phyloP scores from a whole-genome alignment of 2,113 vertebrate genomes.

The Gobius niger region DNA sequence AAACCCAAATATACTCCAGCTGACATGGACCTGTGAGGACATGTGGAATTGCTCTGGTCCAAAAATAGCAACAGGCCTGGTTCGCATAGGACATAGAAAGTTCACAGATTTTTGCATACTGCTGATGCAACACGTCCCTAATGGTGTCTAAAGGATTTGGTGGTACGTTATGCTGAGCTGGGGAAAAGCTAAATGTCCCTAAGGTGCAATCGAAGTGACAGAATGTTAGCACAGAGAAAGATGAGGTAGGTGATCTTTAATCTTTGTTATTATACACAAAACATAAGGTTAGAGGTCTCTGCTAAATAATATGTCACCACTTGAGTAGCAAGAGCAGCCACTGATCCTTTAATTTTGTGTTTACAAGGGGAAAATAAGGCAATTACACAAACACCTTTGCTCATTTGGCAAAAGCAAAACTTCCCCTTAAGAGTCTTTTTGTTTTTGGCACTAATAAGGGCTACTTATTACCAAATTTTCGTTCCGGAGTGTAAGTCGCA shows the following conservation, averaged over 20 bases:
- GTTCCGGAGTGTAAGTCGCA: too few species aligned
- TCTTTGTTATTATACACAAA: too few species aligned
- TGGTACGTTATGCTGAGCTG: conserved; percentile 60
- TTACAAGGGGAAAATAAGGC: too few species aligned
- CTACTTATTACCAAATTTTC: too few species aligned
- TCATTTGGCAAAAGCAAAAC: neutral
- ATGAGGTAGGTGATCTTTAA: conserved; percentile 20
- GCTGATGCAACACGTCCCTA: conserved; percentile 47
- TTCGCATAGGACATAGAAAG: conserved; percentile 26
- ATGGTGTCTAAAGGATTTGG: conserved; percentile 52
- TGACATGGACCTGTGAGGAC: conserved; percentile 26
- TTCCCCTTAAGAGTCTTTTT: neutral
- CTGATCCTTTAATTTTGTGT: too few species aligned
- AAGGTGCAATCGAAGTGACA: conserved; percentile 55
- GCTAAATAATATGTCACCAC: too few species aligned
- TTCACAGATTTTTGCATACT: conserved; percentile 50
- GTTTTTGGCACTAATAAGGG: neutral
- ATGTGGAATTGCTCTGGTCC: conserved; percentile 26
- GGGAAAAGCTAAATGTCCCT: conserved; percentile 60
- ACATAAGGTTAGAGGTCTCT: too few species aligned
- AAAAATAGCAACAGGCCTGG: neutral
- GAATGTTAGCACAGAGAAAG: conserved; percentile 51
- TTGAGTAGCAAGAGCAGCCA: too few species aligned
- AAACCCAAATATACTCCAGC: conserved; percentile 22
- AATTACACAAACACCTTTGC: neutral